Conservation (phyloP, 2,888 invertebrate species). For the Cheilosia scutellata region DNA sequence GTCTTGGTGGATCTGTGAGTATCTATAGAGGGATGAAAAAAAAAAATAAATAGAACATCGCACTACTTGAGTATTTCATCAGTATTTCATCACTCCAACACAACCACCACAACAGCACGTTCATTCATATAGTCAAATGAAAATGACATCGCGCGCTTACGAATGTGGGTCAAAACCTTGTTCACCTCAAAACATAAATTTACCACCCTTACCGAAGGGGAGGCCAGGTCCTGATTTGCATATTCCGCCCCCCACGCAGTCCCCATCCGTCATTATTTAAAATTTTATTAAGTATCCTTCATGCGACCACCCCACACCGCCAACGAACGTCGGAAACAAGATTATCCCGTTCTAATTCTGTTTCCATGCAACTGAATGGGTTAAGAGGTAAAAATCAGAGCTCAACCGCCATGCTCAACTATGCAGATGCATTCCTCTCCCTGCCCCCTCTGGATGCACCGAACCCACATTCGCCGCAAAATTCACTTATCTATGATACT, state of each 20-base stretch:
- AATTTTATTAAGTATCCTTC: slow-evolving; percentile 53
- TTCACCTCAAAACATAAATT: slow-evolving; percentile 72
- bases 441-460: slow-evolving; percentile 8
- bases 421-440: slow-evolving; percentile 16
- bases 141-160: slow-evolving; percentile 18
- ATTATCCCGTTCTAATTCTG: slow-evolving; percentile 67
- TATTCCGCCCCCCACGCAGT: background rate
- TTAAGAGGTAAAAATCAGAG: slow-evolving; percentile 44
- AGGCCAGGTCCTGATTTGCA: slow-evolving; percentile 47
- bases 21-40: slow-evolving; percentile 80
- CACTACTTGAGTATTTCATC: background rate
- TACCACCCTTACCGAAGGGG: slow-evolving; percentile 15
- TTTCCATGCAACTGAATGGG: slow-evolving; percentile 37
- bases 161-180: slow-evolving; percentile 70
- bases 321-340: slow-evolving; percentile 27
- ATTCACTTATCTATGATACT: slow-evolving; percentile 65
- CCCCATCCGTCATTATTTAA: slow-evolving; percentile 45
- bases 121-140: slow-evolving; percentile 10
- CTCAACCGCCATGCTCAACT: slow-evolving; percentile 36
- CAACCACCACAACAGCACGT: background rate
- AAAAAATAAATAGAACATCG: slow-evolving; percentile 64
- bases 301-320: background rate
- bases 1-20: slow-evolving; percentile 84
- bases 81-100: too few relatives aligned
- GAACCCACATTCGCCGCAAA: slow-evolving; percentile 46